Base-by-base conservation (phyloP, 2,888 invertebrate genomes). In the Limnephilus lunatus region DNA sequence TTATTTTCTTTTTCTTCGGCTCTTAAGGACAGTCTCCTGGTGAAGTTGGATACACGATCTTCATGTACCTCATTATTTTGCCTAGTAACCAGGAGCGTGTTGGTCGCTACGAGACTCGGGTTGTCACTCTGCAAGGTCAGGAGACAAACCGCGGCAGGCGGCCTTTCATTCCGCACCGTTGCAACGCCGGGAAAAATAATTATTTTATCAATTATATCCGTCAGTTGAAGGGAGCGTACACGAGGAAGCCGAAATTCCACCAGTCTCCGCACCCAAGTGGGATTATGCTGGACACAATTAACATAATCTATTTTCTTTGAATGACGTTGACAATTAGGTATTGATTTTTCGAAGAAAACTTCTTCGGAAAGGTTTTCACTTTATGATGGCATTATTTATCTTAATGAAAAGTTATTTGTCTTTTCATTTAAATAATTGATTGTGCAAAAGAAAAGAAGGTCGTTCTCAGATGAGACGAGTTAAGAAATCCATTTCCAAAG, bases 31-130 rank as follows among this genome's bases (percentile, higher is more conserved):
- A 83, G 25, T 83, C 31, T 83, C 83, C 25, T n/a, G 83, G 83
- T 83, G 35, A 83, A 14, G 83, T n/a, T 83, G 32, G 35, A 25
- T 83, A 83, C 83, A 83, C 83, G 83, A 83, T 83, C 83, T 83
- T 32, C 83, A 32, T 83, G 83, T 83, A 83, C 39, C 83, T 83
- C 83, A 39, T 83, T 83, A 83, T 35, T 83, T 83, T 83, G 11
- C 83, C 83, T 83, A 83, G 83, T 32, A 83, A 83, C 19, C 19
- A 31, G 35, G 35, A 32, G 35, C 83, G 32, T 12, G 25, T 25
- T 83, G 35, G 83, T 31, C 32, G 32, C 32, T 68, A 7, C 19
- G 53, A 68, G 35, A 9, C 83, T 32, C 32, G 83, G 83, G 83
- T 32, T 83, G 83, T 83, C 35, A 83, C 83, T 83, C 35, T 25